Conservation (phyloP, 2,113 vertebrate species). For the Leucosticte australis region DNA sequence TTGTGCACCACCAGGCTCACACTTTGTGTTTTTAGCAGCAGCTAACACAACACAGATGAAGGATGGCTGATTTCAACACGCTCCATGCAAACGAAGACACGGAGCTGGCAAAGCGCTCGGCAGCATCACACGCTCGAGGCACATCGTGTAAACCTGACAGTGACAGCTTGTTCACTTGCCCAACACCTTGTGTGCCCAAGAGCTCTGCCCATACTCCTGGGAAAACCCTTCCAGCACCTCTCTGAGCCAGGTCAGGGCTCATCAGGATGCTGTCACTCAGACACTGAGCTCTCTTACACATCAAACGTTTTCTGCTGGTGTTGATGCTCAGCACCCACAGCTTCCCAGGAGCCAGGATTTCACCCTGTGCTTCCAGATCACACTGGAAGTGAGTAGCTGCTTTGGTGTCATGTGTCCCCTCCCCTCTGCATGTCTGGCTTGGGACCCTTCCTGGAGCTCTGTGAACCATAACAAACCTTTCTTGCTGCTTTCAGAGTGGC, state of each 20-base stretch:
- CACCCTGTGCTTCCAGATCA: background rate
- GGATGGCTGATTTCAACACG: background rate
- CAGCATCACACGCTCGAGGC: background rate
- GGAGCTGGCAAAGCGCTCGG: background rate
- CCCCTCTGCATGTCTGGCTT: background rate
- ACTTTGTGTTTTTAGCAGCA: background rate
- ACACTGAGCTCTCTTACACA: background rate
- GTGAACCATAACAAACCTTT: background rate
- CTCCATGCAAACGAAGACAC: accelerated
- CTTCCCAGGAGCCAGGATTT: background rate
- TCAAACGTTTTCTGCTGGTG: background rate
- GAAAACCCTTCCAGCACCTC: background rate
- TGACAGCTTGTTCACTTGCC: background rate
- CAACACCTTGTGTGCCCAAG: background rate
- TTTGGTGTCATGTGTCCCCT: background rate
- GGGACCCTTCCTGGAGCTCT: background rate
- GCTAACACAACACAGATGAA: background rate
- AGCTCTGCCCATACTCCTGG: background rate
- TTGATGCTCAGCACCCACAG: background rate
- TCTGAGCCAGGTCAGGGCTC: background rate
- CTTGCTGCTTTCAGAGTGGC: background rate
- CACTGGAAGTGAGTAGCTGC: background rate
- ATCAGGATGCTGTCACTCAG: background rate
- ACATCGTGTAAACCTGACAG: background rate
- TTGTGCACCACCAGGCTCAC: accelerated